Evolutionary conservation across 1,140 invertebrate species (phyloP).

Genomic region (Solenopsis invicta): DNA sequence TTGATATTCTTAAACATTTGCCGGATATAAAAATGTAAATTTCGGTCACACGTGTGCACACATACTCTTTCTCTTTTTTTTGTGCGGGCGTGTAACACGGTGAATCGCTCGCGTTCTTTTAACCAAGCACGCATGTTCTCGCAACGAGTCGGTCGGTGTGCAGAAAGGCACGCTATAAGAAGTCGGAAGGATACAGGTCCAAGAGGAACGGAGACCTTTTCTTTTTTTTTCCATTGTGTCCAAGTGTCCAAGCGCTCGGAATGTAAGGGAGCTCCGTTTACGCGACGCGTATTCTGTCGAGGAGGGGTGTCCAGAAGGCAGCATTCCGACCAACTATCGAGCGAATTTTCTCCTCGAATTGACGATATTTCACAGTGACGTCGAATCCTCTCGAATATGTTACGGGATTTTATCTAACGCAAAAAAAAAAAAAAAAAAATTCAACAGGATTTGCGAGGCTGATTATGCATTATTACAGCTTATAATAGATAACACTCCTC

Average conservation of each 20-base stretch:
- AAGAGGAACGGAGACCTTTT: slow-evolving; percentile 47
- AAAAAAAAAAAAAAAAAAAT: slow-evolving; percentile 12
- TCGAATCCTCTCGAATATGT: not conserved
- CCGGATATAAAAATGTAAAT: slow-evolving; percentile 56
- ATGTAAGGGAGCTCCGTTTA: slow-evolving; percentile 10
- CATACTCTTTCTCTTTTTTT: not conserved
- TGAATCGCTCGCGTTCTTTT: slow-evolving; percentile 1
- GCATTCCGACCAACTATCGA: slow-evolving; percentile 35
- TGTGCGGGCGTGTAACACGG: not conserved
- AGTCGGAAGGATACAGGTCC: slow-evolving; percentile 80
- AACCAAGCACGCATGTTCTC: slow-evolving; percentile 11
- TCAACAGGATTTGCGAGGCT: slow-evolving; percentile 7
- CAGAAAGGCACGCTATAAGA: slow-evolving; percentile 83
- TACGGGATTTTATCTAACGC: slow-evolving; percentile 3
- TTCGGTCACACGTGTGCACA: slow-evolving; percentile 1
- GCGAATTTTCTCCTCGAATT: slow-evolving; percentile 26
- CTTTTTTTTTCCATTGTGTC: not conserved
- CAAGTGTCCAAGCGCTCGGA: slow-evolving; percentile 26
- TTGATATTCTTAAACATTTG: slow-evolving; percentile 3
- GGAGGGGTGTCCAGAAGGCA: slow-evolving; percentile 21
- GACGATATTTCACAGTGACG: not conserved
- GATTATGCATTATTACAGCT: not conserved
- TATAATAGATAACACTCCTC: slow-evolving; percentile 16
- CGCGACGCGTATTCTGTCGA: not conserved
- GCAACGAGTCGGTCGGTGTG: slow-evolving; percentile 69